These are phyloP conservation scores for Pungitius pungitius DNA, from an alignment of 2,113 vertebrate genomes.

Conservation along the genomic window DNA sequence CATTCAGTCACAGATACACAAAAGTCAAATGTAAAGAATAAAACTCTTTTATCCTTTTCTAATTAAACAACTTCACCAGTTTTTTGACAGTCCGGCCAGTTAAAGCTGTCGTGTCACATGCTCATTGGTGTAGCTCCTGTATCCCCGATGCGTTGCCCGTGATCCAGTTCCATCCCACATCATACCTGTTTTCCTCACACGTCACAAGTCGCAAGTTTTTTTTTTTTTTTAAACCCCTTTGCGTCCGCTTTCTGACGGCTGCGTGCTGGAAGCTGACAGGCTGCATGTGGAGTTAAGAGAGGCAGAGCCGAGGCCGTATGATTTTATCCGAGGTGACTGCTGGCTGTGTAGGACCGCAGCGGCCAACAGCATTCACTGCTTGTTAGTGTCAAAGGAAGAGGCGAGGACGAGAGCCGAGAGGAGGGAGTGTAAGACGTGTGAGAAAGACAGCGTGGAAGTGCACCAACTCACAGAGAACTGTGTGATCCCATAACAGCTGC, in stretches of 20 bases:
- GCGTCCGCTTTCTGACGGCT: neutral
- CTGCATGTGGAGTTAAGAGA: conserved; percentile 37
- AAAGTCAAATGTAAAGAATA: neutral
- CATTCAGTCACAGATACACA: neutral
- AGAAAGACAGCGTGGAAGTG: conserved; percentile 2
- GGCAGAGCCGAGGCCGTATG: conserved; percentile 19
- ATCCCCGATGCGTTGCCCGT: neutral
- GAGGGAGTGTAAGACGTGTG: conserved; percentile 9
- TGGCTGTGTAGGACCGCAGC: conserved; percentile 42
- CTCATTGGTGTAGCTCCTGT: neutral
- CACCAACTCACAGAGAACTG: neutral
- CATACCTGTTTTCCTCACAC: neutral
- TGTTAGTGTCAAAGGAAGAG: conserved; percentile 60
- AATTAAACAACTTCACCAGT: neutral
- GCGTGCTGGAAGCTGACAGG: conserved; percentile 34
- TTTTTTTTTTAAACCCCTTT: conserved; percentile 28
- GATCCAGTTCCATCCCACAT: neutral
- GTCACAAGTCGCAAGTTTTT: neutral
- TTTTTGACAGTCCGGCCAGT: neutral
- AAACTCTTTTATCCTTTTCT: neutral
- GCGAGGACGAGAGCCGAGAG: conserved; percentile 12
- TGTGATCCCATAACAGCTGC: conserved; percentile 4
- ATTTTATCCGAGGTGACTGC: conserved; percentile 59
- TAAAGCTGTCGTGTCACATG: neutral
- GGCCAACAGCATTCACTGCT: conserved; percentile 54